Percentiles rank a stretch among this genome's conserved stretches.
These are phyloP conservation scores for Lycocerus yunnanus DNA, from an alignment of 2,888 invertebrate species.

Conservation along the genomic window DNA sequence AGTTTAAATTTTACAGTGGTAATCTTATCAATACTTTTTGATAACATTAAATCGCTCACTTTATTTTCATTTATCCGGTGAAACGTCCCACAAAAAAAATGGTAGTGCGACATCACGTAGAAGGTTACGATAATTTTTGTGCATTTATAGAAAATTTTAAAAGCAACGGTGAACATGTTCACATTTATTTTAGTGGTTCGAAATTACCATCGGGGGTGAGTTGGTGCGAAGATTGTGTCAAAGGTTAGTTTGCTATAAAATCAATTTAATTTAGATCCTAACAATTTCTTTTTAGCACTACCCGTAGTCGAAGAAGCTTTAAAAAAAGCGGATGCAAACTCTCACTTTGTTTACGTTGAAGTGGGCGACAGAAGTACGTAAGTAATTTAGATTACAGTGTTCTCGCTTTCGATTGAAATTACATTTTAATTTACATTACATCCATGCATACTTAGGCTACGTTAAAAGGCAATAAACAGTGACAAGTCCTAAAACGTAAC, in stretches of 20 bases:
- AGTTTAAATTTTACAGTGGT: no score
- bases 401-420: no score
- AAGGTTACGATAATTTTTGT: conserved; percentile 67
- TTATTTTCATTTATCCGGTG: not conserved
- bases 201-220: conserved; percentile 70
- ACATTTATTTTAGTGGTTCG: conserved; percentile 70
- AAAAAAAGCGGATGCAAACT: conserved; percentile 62
- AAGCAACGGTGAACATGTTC: conserved; percentile 52
- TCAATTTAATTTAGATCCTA: not conserved
- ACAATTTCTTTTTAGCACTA: conserved; percentile 63
- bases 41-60: not conserved
- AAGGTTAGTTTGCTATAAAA: conserved; percentile 61
- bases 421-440: no score
- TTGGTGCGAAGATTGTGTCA: conserved; percentile 90
- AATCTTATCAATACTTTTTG: not conserved
- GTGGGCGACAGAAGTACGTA: conserved; percentile 78
- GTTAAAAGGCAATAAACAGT: no score
- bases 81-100: conserved; percentile 45
- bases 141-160: conserved; percentile 62
- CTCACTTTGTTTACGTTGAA: conserved; percentile 75
- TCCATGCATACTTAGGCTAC: no score
- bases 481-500: no score
- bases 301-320: conserved; percentile 75
- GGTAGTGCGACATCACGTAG: conserved; percentile 57
- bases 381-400: conserved; percentile 59